These are phyloP conservation scores for Stenopsyche tienmushanensis DNA, from an alignment of 1,140 invertebrate genomes.

Conservation along the genomic window DNA sequence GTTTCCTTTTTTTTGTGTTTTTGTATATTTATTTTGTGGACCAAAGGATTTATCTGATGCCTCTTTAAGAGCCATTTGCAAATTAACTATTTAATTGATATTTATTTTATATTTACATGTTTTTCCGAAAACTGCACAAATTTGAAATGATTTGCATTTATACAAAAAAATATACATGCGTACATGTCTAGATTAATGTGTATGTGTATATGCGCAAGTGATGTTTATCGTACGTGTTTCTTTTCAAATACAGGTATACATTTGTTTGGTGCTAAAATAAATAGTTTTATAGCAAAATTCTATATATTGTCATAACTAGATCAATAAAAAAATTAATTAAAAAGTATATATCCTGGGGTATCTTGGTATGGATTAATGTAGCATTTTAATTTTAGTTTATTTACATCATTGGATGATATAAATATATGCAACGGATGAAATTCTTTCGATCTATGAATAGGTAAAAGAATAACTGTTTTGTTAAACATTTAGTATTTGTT, in stretches of 20 bases:
- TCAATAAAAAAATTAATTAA: constrained; percentile 30
- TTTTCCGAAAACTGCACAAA: neutral
- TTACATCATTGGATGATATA: too few species aligned
- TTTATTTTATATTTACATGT: constrained; percentile 1
- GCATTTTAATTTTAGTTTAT: too few species aligned
- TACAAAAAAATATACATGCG: neutral
- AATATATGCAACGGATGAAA: too few species aligned
- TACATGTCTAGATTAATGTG: neutral
- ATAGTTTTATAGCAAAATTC: constrained; percentile 41
- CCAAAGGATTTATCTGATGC: constrained; percentile 30
- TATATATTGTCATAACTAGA: constrained; percentile 39
- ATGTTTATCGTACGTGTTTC: constrained; percentile 33
- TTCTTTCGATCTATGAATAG: constrained; percentile 1
- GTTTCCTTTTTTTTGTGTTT: constrained; percentile 31
- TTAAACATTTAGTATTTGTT: neutral
- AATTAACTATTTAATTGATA: constrained; percentile 1
- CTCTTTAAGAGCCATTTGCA: constrained; percentile 2
- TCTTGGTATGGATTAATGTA: constrained; percentile 34
- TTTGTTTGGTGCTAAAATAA: constrained; percentile 42
- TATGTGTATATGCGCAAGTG: neutral
- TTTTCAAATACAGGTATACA: constrained; percentile 40
- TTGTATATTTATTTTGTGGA: too few species aligned
- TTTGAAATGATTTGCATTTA: neutral
- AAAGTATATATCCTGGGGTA: constrained; percentile 32
- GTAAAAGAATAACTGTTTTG: neutral